Evolutionary conservation across 2,888 invertebrate genomes (phyloP), one percentile per base, ranked within the genome.

Genomic region (Polydrusus tereticollis): DNA sequence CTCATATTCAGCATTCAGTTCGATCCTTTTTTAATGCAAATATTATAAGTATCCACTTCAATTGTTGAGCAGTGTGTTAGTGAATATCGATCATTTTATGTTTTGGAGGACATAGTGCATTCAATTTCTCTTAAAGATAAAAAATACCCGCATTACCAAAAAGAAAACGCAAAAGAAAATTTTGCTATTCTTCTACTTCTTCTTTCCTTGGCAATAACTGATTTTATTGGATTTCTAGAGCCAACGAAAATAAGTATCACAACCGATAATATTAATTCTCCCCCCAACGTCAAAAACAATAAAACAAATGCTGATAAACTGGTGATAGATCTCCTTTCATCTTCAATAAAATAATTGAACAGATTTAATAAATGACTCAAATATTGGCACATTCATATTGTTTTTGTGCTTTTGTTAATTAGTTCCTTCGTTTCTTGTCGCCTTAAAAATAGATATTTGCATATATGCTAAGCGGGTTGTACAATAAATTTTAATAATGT

Each of bases 201-300:
- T 8, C 12, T 45, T 45, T 10, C 10, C 18, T 8, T 10, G 45
- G 6, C 45, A 18, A 16, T 18, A 21, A 8, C 5, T 45, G 45
- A 20, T 45, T 45, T 45, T 45, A 45, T 45, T 45, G 20, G 45
- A 45, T 18, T 45, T 36, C n/a, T 12, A 20, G 45, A 45, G 10
- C 20, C 45, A 45, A 45, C 20, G 45, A 20, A 45, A 45, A 45
- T 45, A 45, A 45, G 45, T 16, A 45, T 45, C 20, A 45, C 18
- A 45, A 45, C 18, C n/a, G n/a, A 20, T 45, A 45, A 45, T 45
- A 43, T 16, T 43, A 43, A 6, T 36, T 45, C 21, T 20, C 20
- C 10, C 8, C 18, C 20, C 12, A 45, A 45, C 18, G 45, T 45
- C 45, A 45, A 20, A 45, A 45, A 45, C 45, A 45, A 45, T 45